These are phyloP conservation scores for Argynnis bischoffii DNA, from an alignment of 2,888 invertebrate genomes.

Conservation along the genomic window DNA sequence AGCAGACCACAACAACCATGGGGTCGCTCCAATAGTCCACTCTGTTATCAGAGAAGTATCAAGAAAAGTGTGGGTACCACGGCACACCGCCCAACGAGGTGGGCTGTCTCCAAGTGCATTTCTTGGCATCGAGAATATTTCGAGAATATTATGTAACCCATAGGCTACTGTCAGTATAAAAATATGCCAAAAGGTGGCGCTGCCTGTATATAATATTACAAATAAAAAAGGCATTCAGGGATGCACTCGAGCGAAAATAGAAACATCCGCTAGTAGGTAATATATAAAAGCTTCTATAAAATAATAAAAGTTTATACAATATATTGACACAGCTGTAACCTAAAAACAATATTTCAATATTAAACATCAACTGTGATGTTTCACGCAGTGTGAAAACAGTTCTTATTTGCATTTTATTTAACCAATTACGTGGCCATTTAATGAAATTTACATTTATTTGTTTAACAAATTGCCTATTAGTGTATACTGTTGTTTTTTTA, in stretches of 20 bases:
- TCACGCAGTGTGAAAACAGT: conserved; percentile 28
- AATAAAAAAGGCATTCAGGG: no score
- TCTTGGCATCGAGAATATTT: no score
- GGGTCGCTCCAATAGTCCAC: no score
- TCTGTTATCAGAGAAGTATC: no score
- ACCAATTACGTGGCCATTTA: conserved; percentile 23
- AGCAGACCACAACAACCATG: no score
- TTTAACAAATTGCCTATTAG: neutral
- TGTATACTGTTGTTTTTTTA: conserved; percentile 1
- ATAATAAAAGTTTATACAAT: conserved; percentile 15
- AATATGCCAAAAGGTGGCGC: no score
- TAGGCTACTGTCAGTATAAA: no score
- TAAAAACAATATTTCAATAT: conserved; percentile 34
- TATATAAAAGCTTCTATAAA: neutral
- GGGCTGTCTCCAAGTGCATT: no score
- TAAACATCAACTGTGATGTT: conserved; percentile 27
- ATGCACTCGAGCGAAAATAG: neutral
- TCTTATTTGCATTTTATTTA: conserved; percentile 28
- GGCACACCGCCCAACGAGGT: no score
- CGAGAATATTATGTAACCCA: no score
- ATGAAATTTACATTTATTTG: conserved; percentile 17
- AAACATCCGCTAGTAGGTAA: neutral
- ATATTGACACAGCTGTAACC: conserved; percentile 37
- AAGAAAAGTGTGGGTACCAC: no score
- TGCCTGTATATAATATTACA: no score